Evolutionary conservation across 2,888 invertebrate species (phyloP), one percentile per base, ranked within the genome.

Genomic region (Troides helena): DNA sequence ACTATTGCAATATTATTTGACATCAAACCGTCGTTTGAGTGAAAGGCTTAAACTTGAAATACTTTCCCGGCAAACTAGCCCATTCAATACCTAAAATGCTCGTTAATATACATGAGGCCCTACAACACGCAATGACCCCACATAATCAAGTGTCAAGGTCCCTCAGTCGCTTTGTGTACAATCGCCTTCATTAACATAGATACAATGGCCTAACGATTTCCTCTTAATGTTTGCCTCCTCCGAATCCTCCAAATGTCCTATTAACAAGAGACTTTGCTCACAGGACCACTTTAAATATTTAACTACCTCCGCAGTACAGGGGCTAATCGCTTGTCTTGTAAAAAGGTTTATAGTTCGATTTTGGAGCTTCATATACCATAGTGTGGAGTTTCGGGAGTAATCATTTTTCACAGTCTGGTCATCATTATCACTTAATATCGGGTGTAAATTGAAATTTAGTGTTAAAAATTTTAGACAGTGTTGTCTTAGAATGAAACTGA

Each of bases 81-180:
- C 59, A 50, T 61, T 65, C 46, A 65, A 25, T 43, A 30, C 46
- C 62, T 57, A 61, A 62, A 62, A 63, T 50, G 50, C 58, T 56
- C 23, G 57, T 69, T 61, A 69, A 65, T 69, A 65, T 69, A 65
- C 62, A 69, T 65, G 56, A 64, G 68, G 17, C 25, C 65, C 65
- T 65, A 68, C 57, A 65, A 59, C 59, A 60, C 59, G 50, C 57
- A 57, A n/a, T 63, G 59, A 63, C 36, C 60, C 61, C 25, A 12
- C 30, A 56, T 65, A 61, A 65, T 65, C 61, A 65, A 43, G 43
- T 58, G 60, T 39, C 62, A 69, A 65, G 57, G 30, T 58, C 58
- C 25, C 23, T 10, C 23, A 46, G 39, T 53, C 8, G 18, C 53
- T 65, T 59, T 65, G 43, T 65, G 39, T 65, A 65, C 21, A 58